A percentile compares a stretch with the other conserved stretches of the same genome.
Conservation (phyloP, 35 echinoderm and acorn worm genomes). For the Ophiothrix spiculata region DNA sequence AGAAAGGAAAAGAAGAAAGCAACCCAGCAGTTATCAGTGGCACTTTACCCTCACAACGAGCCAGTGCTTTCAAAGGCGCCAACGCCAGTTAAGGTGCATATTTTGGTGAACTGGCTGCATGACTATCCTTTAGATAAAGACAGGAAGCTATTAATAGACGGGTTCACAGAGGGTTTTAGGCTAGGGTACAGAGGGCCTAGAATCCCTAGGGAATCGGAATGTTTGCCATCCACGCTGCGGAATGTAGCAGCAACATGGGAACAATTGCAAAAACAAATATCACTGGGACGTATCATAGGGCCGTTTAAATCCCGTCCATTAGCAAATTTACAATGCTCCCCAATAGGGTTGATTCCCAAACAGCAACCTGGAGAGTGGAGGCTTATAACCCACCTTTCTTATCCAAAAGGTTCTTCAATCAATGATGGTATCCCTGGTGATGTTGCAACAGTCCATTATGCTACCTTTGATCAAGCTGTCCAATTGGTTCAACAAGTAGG, state of each 20-base stretch:
- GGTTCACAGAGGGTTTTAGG: background rate
- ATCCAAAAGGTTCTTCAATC: slow-evolving; percentile 6
- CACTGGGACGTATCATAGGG: slow-evolving; percentile 25
- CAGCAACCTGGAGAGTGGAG: slow-evolving; percentile 12
- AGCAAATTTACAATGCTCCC: slow-evolving; percentile 32
- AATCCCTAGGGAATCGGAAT: background rate
- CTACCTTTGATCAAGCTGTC: slow-evolving; percentile 31
- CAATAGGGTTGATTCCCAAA: slow-evolving; percentile 43
- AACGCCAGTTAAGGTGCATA: slow-evolving; percentile 20
- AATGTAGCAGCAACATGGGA: background rate
- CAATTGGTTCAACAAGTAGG: background rate
- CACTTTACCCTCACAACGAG: too few relatives aligned
- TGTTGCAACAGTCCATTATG: background rate
- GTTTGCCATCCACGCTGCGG: background rate
- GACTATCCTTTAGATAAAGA: background rate
- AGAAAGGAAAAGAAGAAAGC: too few relatives aligned
- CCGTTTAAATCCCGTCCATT: slow-evolving; percentile 29
- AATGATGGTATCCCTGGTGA: slow-evolving; percentile 28
- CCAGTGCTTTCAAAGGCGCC: background rate
- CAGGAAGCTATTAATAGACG: background rate
- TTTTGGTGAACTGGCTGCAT: background rate
- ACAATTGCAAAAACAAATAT: slow-evolving; percentile 20
- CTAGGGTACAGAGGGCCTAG: background rate
- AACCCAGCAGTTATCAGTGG: too few relatives aligned
- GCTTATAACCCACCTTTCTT: slow-evolving; percentile 36